These are phyloP conservation scores for Steinernema khuongi DNA, from an alignment of 1,140 invertebrate genomes.

Conservation along the genomic window DNA sequence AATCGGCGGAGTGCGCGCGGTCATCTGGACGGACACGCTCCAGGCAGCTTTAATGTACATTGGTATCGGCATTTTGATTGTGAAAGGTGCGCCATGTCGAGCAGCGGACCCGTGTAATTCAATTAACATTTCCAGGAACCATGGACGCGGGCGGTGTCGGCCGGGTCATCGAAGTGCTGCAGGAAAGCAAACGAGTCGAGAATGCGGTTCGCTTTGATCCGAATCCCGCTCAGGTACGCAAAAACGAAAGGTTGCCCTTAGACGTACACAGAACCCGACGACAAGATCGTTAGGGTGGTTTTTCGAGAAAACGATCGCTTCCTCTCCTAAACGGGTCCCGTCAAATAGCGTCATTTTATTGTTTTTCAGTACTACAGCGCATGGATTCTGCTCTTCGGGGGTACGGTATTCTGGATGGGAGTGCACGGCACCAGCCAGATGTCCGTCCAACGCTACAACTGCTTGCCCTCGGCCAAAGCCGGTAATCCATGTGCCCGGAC, in stretches of 20 bases:
- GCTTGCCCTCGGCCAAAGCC: neutral
- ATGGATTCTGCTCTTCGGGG: neutral
- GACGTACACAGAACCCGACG: too few species aligned
- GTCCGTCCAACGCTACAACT: neutral
- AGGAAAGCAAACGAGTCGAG: neutral
- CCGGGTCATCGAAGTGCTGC: neutral
- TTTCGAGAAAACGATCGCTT: too few species aligned
- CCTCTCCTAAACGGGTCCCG: too few species aligned
- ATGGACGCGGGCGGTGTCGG: neutral
- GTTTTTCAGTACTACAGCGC: conserved; percentile 6
- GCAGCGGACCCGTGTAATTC: neutral
- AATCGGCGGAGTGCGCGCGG: neutral
- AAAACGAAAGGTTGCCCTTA: too few species aligned
- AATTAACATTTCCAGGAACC: neutral
- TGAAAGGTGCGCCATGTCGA: neutral
- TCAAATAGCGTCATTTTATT: too few species aligned
- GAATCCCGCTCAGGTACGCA: conserved; percentile 16
- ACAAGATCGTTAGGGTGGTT: too few species aligned
- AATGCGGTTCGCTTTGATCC: neutral
- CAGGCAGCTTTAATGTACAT: conserved; percentile 8
- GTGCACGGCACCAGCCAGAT: conserved; percentile 3
- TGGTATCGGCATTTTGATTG: neutral
- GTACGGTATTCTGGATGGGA: neutral
- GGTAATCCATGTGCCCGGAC: conserved; percentile 32
- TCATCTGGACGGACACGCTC: conserved; percentile 6